Evolutionary conservation across 2,797 vertebrate genomes (phyloP).

Genomic region (Phaenicophaeus curvirostris): DNA sequence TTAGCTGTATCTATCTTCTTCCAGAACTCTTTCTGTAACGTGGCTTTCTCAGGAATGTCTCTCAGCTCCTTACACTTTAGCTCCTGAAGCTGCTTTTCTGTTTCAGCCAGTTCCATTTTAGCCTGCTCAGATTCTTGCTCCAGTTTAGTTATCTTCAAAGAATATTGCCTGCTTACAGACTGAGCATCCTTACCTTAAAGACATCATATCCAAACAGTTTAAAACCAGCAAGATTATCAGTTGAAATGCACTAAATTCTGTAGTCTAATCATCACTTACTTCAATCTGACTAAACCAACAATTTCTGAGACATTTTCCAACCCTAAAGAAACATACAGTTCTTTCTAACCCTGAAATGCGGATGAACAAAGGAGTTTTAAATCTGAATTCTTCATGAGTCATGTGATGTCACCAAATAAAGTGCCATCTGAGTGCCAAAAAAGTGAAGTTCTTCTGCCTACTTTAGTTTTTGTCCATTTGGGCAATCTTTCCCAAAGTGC

Average conservation of each 20-base stretch:
- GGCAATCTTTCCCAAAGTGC: not conserved
- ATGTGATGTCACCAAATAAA: not conserved
- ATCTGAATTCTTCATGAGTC: not conserved
- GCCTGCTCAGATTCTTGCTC: slow-evolving; percentile 78
- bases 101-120: slow-evolving; percentile 75
- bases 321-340: not conserved
- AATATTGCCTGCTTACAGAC: slow-evolving; percentile 78
- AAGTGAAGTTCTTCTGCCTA: not conserved
- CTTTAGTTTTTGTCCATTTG: not conserved
- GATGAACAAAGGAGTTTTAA: not conserved
- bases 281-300: not conserved
- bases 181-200: slow-evolving; percentile 82
- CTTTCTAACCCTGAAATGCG: not conserved
- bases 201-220: slow-evolving; percentile 3
- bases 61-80: slow-evolving; percentile 76
- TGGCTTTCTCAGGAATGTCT: slow-evolving; percentile 74
- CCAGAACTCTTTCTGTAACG: slow-evolving; percentile 77
- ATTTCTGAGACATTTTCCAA: slow-evolving; percentile 5
- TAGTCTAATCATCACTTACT: not conserved
- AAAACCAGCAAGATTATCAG: not conserved
- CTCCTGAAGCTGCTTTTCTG: slow-evolving; percentile 76
- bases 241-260: not conserved
- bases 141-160: slow-evolving; percentile 76
- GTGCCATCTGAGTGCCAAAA: not conserved
- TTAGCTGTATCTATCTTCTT: slow-evolving; percentile 81